phyloP scores from a whole-genome alignment of 2,797 vertebrate species.

The Rhynchonycteris naso region DNA sequence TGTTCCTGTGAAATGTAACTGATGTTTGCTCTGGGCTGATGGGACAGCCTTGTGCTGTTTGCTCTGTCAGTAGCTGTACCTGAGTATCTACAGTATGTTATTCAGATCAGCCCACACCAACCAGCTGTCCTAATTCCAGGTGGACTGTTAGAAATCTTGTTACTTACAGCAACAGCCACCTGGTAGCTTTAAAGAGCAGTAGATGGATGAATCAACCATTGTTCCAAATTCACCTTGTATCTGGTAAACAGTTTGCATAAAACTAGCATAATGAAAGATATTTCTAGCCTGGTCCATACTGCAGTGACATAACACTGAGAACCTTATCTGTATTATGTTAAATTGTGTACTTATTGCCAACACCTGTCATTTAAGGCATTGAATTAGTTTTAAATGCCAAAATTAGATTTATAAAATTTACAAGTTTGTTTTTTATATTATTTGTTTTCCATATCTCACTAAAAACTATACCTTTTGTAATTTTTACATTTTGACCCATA shows the following conservation, averaged over 20 bases:
- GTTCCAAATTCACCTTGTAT: constrained; percentile 58
- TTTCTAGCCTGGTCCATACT: not conserved
- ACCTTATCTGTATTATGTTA: not conserved
- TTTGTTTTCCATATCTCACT: not conserved
- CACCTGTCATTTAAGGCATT: constrained; percentile 35
- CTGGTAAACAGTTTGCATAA: constrained; percentile 44
- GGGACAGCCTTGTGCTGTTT: constrained; percentile 81
- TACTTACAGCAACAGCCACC: constrained; percentile 59
- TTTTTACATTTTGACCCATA: not conserved
- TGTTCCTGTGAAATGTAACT: constrained; percentile 84
- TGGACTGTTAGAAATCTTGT: constrained; percentile 64
- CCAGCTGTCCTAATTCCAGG: constrained; percentile 77
- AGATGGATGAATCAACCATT: not conserved
- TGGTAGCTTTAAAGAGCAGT: constrained; percentile 33
- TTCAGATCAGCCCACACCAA: constrained; percentile 60
- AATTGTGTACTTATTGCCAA: constrained; percentile 8
- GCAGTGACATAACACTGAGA: constrained; percentile 22
- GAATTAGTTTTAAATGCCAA: constrained; percentile 36
- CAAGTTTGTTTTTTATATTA: not conserved
- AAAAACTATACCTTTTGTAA: not conserved
- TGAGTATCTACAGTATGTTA: constrained; percentile 45
- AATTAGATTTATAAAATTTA: constrained; percentile 28
- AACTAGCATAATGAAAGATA: constrained; percentile 26
- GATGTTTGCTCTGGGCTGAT: constrained; percentile 86
- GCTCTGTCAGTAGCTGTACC: constrained; percentile 68